These are phyloP conservation scores for Zaprionus gabonicus DNA, from an alignment of 1,140 invertebrate genomes.

Conservation along the genomic window DNA sequence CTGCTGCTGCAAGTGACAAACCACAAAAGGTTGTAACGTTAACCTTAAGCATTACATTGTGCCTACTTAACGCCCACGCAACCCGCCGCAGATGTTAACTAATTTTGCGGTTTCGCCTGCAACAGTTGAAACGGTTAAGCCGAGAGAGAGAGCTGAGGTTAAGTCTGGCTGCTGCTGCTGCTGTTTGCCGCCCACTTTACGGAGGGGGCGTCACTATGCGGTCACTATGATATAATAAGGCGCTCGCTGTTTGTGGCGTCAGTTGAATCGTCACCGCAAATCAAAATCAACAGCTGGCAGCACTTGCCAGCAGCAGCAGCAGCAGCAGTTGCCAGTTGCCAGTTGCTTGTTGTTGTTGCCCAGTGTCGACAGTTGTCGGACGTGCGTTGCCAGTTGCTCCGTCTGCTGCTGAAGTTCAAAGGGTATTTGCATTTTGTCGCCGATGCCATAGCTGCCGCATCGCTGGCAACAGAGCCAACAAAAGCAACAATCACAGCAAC, in stretches of 20 bases:
- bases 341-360: slow-evolving; percentile 14
- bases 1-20: slow-evolving; percentile 72
- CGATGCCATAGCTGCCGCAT: not conserved
- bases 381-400: slow-evolving; percentile 16
- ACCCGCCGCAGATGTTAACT: slow-evolving; percentile 72
- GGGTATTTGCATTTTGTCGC: slow-evolving; percentile 55
- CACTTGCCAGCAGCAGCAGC: slow-evolving; percentile 5
- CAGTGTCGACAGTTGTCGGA: slow-evolving; percentile 1
- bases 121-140: slow-evolving; percentile 56
- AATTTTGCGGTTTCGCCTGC: slow-evolving; percentile 75
- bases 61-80: slow-evolving; percentile 66
- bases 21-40: slow-evolving; percentile 72
- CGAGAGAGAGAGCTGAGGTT: too few species aligned
- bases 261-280: slow-evolving; percentile 67
- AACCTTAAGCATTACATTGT: slow-evolving; percentile 77
- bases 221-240: slow-evolving; percentile 63
- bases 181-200: not conserved
- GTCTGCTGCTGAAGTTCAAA: slow-evolving; percentile 53
- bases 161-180: not conserved
- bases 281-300: slow-evolving; percentile 66
- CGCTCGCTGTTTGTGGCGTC: slow-evolving; percentile 64
- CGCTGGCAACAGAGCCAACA: slow-evolving; percentile 2
- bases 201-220: slow-evolving; percentile 13
- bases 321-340: not conserved
- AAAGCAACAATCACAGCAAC: not conserved